These are phyloP conservation scores for Achlya flavicornis DNA, from an alignment of 2,888 invertebrate genomes.

Conservation along the genomic window DNA sequence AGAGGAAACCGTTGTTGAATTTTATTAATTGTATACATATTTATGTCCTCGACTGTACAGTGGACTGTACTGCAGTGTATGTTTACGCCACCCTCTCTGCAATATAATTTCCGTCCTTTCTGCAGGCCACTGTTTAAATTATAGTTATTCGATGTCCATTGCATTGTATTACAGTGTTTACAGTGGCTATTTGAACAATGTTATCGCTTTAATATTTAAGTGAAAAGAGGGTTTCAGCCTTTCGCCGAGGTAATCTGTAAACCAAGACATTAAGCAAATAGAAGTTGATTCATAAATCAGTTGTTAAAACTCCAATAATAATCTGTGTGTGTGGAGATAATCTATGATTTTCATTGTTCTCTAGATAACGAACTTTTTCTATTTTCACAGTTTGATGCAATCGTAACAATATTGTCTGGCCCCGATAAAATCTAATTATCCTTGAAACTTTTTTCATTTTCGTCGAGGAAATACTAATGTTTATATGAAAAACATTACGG, in stretches of 20 bases:
- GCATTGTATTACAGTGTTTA: background rate
- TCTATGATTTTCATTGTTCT: no score
- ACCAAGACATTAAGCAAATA: background rate
- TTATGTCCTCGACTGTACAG: no score
- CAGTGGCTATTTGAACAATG: conserved; percentile 6
- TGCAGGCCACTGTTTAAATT: conserved; percentile 22
- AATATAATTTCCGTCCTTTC: conserved; percentile 31
- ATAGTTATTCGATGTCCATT: conserved; percentile 35
- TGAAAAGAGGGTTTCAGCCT: background rate
- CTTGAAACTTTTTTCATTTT: no score
- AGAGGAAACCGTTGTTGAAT: no score
- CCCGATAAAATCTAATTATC: no score
- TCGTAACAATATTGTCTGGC: no score
- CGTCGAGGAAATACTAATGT: no score
- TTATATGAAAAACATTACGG: no score
- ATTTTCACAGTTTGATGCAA: no score
- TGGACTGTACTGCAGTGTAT: background rate
- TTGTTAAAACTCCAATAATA: background rate
- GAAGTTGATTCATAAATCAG: background rate
- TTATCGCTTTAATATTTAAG: background rate
- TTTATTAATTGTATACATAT: no score
- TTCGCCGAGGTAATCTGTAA: background rate
- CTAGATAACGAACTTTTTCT: no score
- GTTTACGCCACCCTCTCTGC: conserved; percentile 4
- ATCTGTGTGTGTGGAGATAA: no score